Conservation (phyloP, 2,888 invertebrate genomes). For the Lochmaea capreae region DNA sequence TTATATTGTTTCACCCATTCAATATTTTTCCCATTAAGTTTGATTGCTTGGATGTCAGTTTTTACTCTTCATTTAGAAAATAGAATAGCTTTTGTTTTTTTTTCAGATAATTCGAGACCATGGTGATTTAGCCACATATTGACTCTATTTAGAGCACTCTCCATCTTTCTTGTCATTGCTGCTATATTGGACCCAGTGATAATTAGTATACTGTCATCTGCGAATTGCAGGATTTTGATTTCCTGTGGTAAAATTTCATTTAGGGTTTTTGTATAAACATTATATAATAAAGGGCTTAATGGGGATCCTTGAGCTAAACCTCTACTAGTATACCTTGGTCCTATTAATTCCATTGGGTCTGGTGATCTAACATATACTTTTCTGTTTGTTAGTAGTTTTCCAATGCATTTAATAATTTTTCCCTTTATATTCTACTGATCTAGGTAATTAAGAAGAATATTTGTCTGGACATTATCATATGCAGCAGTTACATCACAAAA, state of each 20-base stretch:
- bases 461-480: constrained; percentile 20
- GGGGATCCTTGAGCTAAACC: constrained; percentile 32
- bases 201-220: constrained; percentile 26
- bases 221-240: constrained; percentile 15
- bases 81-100: constrained; percentile 30
- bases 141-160: constrained; percentile 14
- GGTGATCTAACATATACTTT: constrained; percentile 9
- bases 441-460: neutral
- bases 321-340: constrained; percentile 4
- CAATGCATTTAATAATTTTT: neutral
- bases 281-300: constrained; percentile 26
- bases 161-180: constrained; percentile 4
- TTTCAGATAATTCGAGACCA: constrained; percentile 19
- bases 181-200: neutral
- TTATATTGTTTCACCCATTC: constrained; percentile 25
- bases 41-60: neutral
- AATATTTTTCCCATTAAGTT: constrained; percentile 1
- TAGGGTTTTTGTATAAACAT: constrained; percentile 21
- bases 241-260: constrained; percentile 5
- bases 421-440: neutral
- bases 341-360: neutral
- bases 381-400: constrained; percentile 5
- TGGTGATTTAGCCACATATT: constrained; percentile 25
- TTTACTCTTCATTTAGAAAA: constrained; percentile 25
- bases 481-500: constrained; percentile 18